phyloP scores from a whole-genome alignment of 2,113 vertebrate genomes.

The Alligator sinensis region DNA sequence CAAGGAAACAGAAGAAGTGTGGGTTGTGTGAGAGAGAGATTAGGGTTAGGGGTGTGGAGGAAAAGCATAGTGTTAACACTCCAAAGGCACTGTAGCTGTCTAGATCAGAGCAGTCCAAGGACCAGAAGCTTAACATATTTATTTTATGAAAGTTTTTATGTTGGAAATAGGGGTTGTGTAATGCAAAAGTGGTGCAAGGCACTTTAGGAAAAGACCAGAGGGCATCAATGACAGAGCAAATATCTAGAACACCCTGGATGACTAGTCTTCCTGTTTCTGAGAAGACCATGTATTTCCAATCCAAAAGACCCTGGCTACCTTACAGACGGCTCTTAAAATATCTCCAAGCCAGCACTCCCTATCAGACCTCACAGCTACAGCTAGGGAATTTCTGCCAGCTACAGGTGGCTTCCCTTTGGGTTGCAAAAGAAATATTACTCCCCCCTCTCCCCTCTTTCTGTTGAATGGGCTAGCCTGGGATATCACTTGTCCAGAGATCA shows the following conservation, averaged over 20 bases:
- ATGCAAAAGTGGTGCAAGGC: background rate
- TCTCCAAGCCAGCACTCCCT: too few species aligned
- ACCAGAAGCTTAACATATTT: background rate
- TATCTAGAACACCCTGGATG: background rate
- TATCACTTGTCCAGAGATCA: too few species aligned
- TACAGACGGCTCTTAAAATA: background rate
- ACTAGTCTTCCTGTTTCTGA: background rate
- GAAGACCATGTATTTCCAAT: background rate
- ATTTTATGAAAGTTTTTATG: slow-evolving; percentile 33
- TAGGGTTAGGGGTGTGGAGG: background rate
- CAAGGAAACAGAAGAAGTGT: background rate
- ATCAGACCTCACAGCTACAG: too few species aligned
- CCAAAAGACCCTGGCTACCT: background rate
- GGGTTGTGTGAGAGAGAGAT: background rate
- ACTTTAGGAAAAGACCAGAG: slow-evolving; percentile 5
- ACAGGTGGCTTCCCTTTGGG: too few species aligned
- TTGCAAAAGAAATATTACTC: too few species aligned
- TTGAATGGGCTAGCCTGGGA: too few species aligned
- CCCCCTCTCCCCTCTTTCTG: too few species aligned
- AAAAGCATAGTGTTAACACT: background rate
- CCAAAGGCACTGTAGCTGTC: background rate
- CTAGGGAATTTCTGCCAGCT: too few species aligned
- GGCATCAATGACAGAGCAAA: background rate
- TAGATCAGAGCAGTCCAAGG: background rate
- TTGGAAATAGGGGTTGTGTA: slow-evolving; percentile 32